A percentile compares a stretch with the other conserved stretches of the same genome.
These are phyloP conservation scores for Tapirus indicus DNA, from an alignment of 2,797 vertebrate genomes.

Conservation along the genomic window DNA sequence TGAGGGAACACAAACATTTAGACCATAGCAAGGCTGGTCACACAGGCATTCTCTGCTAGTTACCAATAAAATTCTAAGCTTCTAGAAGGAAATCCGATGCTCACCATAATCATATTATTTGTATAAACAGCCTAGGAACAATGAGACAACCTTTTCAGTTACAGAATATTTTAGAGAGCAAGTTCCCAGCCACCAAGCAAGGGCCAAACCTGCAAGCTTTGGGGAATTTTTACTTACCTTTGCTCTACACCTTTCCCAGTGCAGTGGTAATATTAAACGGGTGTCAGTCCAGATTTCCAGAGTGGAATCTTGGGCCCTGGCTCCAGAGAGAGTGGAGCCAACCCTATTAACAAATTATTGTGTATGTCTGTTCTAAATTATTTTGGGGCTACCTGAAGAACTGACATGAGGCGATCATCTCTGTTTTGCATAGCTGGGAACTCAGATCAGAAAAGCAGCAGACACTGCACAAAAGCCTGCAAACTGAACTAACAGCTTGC, in stretches of 20 bases:
- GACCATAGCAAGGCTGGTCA: background rate
- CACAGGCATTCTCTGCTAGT: background rate
- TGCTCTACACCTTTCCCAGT: background rate
- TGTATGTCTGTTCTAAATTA: background rate
- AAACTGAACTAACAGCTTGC: background rate
- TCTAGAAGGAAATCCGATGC: background rate
- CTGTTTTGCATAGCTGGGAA: background rate
- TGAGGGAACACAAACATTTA: no score
- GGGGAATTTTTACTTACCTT: background rate
- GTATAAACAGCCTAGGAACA: background rate
- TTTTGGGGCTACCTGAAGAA: background rate
- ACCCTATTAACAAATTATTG: background rate
- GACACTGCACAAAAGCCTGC: background rate
- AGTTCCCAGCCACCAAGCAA: background rate
- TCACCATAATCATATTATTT: background rate
- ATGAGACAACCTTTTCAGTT: background rate
- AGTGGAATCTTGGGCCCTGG: background rate
- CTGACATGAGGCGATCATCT: background rate
- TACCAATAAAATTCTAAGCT: background rate
- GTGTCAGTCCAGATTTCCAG: background rate
- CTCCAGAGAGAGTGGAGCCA: background rate
- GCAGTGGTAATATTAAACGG: background rate
- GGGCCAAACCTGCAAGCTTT: background rate
- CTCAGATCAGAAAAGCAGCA: background rate
- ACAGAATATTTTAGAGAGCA: background rate